A percentile compares a stretch with the other conserved stretches of the same genome.
Evolutionary conservation across 2,888 invertebrate genomes (phyloP).

Genomic region (Lepidonotus clava): DNA sequence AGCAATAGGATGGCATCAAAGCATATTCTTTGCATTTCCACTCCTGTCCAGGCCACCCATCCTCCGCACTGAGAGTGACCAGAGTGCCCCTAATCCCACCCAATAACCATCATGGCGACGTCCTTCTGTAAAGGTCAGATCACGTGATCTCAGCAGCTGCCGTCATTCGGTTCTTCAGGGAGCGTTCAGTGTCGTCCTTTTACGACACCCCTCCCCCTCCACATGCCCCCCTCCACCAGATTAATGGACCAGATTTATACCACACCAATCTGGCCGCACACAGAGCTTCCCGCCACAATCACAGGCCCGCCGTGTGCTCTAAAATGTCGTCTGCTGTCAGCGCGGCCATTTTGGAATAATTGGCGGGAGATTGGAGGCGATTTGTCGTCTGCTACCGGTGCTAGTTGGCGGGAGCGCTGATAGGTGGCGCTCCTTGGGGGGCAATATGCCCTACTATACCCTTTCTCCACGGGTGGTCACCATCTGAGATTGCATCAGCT

Average conservation of each 20-base stretch:
- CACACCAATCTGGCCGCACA: conserved; percentile 38
- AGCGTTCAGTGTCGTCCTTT: conserved; percentile 36
- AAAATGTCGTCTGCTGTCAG: conserved; percentile 16
- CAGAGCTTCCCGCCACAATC: background rate
- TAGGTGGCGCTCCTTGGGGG: too few relatives aligned
- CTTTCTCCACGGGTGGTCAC: too few relatives aligned
- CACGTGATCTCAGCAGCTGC: conserved; percentile 7
- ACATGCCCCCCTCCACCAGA: conserved; percentile 3
- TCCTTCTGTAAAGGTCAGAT: conserved; percentile 15
- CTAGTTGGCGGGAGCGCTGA: too few relatives aligned
- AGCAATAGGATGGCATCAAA: too few relatives aligned
- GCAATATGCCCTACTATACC: too few relatives aligned
- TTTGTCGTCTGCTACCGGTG: conserved; percentile 25
- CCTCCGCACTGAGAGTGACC: background rate
- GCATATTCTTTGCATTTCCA: too few relatives aligned
- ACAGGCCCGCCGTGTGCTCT: conserved; percentile 39
- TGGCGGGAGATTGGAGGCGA: conserved; percentile 33
- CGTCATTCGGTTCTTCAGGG: conserved; percentile 30
- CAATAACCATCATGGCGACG: background rate
- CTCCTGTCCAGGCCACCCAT: background rate
- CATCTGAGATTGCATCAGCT: too few relatives aligned
- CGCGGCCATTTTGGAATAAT: conserved; percentile 40
- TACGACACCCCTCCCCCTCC: conserved; percentile 8
- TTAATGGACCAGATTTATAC: conserved; percentile 43
- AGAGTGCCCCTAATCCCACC: too few relatives aligned